Percentiles rank a stretch among this genome's conserved stretches.
Evolutionary conservation across 1,140 invertebrate genomes (phyloP).

Genomic region (Tachypleus tridentatus): DNA sequence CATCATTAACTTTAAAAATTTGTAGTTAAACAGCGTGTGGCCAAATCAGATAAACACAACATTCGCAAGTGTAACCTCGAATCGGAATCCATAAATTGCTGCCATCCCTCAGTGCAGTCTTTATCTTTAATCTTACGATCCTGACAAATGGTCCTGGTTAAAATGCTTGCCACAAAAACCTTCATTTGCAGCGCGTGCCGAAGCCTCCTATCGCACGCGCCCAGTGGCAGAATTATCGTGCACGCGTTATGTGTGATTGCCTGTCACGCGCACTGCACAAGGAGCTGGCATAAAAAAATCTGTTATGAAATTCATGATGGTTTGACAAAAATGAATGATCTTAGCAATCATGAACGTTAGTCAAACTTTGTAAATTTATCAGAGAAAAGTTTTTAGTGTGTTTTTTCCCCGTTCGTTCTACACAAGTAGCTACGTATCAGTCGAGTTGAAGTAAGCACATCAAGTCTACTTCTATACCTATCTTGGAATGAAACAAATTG

Average conservation of each 20-base stretch:
- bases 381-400: too few relatives aligned
- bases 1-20: too few relatives aligned
- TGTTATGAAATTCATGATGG: constrained; percentile 4
- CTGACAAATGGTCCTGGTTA: constrained; percentile 1
- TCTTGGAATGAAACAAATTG: too few relatives aligned
- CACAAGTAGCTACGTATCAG: too few relatives aligned
- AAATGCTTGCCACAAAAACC: constrained; percentile 3
- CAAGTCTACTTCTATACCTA: too few relatives aligned
- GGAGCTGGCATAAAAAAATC: background rate
- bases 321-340: constrained; percentile 4
- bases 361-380: background rate
- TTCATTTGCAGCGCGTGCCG: constrained; percentile 1
- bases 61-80: too few relatives aligned
- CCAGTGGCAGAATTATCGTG: constrained; percentile 2
- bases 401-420: too few relatives aligned
- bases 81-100: background rate
- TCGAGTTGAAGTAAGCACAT: too few relatives aligned
- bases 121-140: background rate
- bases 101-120: background rate
- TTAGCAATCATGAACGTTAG: background rate
- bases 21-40: too few relatives aligned
- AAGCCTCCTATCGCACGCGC: constrained; percentile 2
- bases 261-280: background rate
- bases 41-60: too few relatives aligned
- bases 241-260: background rate